Conservation (phyloP, 1,140 invertebrate genomes). For the Diploscapter pachys region DNA sequence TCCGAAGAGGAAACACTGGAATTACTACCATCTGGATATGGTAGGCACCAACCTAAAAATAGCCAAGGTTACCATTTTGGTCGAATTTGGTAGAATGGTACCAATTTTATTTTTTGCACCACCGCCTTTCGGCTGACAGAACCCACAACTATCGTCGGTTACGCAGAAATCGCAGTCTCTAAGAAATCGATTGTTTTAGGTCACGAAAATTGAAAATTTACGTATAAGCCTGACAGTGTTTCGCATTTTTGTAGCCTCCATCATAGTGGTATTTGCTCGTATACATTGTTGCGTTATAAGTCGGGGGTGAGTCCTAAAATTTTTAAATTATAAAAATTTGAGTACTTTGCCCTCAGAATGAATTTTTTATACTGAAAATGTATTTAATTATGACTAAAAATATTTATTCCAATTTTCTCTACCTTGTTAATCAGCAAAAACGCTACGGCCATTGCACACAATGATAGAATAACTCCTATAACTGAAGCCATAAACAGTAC, state of each 20-base stretch:
- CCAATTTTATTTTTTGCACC: conserved; percentile 12
- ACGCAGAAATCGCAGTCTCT: conserved; percentile 50
- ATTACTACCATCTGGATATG: conserved; percentile 7
- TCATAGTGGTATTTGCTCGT: neutral
- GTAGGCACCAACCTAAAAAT: conserved; percentile 28
- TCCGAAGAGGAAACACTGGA: conserved; percentile 1
- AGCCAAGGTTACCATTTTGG: neutral
- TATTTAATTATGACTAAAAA: neutral
- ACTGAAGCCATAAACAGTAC: conserved; percentile 64
- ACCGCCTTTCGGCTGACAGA: conserved; percentile 33
- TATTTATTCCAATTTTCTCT: neutral
- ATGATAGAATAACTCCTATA: conserved; percentile 59
- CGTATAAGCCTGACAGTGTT: conserved; percentile 21
- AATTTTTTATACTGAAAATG: too few species aligned
- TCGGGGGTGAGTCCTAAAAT: conserved; percentile 31
- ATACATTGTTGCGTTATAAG: conserved; percentile 6
- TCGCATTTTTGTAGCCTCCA: neutral
- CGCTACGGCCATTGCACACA: conserved; percentile 38
- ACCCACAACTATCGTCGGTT: conserved; percentile 48
- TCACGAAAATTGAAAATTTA: neutral
- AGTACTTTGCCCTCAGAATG: too few species aligned
- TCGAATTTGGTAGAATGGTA: conserved; percentile 5
- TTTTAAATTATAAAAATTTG: too few species aligned
- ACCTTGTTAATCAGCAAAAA: conserved; percentile 50
- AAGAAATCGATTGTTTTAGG: conserved; percentile 5